These are phyloP conservation scores for Tricholauxania praeusta DNA, from an alignment of 2,888 invertebrate genomes.

Conservation along the genomic window DNA sequence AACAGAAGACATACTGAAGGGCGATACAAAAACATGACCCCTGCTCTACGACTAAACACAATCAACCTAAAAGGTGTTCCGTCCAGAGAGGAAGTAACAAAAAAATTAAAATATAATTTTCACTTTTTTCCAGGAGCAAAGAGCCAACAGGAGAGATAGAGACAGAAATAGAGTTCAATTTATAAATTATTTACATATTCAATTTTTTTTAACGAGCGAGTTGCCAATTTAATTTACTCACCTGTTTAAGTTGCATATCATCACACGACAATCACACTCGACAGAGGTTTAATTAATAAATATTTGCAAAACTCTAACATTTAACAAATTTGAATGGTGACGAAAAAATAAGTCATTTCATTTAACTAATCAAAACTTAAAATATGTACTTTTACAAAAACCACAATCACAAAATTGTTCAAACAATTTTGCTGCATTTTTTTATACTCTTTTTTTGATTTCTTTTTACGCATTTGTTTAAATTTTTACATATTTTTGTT, in stretches of 20 bases:
- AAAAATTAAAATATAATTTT: constrained; percentile 7
- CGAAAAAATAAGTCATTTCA: constrained; percentile 19
- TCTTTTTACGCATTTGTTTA: constrained; percentile 36
- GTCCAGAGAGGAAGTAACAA: background rate
- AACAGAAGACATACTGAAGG: background rate
- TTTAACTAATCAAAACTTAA: constrained; percentile 7
- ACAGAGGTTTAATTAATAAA: constrained; percentile 59
- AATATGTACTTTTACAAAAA: background rate
- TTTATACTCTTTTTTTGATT: constrained; percentile 18
- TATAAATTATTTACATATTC: constrained; percentile 14
- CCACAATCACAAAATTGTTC: constrained; percentile 45
- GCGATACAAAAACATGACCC: background rate
- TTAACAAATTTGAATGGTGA: constrained; percentile 23
- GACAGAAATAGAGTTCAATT: too few relatives aligned
- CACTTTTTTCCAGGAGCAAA: constrained; percentile 1
- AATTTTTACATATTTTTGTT: constrained; percentile 30
- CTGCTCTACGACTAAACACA: constrained; percentile 7
- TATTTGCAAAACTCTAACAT: constrained; percentile 29
- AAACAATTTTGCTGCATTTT: constrained; percentile 34
- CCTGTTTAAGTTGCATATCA: constrained; percentile 67
- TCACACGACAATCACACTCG: constrained; percentile 65
- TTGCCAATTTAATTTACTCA: constrained; percentile 49
- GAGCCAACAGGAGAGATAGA: too few relatives aligned
- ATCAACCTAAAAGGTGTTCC: background rate
- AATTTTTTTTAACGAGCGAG: background rate